Evolutionary conservation across 2,113 vertebrate genomes (phyloP).

Genomic region (Saccopteryx bilineata): DNA sequence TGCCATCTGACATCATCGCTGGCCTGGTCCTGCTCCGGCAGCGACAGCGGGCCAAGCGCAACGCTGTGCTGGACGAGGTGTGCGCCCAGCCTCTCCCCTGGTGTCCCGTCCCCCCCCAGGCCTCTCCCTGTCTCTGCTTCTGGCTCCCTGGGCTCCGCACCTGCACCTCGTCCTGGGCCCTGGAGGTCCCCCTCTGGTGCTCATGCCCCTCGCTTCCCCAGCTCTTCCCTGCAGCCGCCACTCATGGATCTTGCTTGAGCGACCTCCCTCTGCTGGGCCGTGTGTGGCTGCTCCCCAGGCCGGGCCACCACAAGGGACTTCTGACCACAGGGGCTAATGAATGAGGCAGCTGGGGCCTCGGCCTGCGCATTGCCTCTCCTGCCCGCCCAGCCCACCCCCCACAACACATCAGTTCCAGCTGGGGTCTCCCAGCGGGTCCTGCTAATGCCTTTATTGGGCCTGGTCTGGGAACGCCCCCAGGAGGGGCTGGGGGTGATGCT

Average conservation of each 20-base stretch:
- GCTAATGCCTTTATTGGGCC: neutral
- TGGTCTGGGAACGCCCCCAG: neutral
- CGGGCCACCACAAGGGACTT: fast-evolving
- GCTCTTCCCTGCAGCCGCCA: neutral
- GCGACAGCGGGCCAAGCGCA: slow-evolving; percentile 96
- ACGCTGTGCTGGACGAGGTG: slow-evolving; percentile 92
- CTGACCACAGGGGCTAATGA: too few relatives aligned
- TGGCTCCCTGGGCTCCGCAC: fast-evolving
- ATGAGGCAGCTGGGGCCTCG: fast-evolving
- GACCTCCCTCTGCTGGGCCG: neutral
- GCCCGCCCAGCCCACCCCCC: fast-evolving
- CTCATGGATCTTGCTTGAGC: neutral
- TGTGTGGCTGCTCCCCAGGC: neutral
- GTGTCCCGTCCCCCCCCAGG: fast-evolving
- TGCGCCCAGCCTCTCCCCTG: neutral
- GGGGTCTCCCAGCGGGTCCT: neutral
- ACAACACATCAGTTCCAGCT: too few relatives aligned
- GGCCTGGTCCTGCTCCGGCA: slow-evolving; percentile 97
- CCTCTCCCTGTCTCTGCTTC: neutral
- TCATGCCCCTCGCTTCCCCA: neutral
- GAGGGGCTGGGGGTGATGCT: neutral
- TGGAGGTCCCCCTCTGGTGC: neutral
- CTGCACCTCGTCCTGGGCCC: neutral
- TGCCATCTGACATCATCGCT: slow-evolving; percentile 98
- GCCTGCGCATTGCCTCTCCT: neutral